These are phyloP conservation scores for Rhopalosiphum maidis DNA, from an alignment of 1,140 invertebrate species.

Conservation along the genomic window DNA sequence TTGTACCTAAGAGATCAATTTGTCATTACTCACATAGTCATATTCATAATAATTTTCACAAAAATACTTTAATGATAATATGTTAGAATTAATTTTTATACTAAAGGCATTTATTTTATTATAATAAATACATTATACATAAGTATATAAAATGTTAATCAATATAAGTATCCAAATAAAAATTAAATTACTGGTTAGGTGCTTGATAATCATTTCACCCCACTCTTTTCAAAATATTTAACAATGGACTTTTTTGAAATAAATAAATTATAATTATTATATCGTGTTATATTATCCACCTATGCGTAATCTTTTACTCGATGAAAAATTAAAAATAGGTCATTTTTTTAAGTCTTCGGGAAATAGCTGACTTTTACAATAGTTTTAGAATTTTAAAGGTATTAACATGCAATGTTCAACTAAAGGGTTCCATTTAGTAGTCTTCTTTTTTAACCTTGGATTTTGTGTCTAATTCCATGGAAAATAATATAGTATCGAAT, in stretches of 20 bases:
- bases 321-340: slow-evolving; percentile 9
- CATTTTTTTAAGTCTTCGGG: neutral
- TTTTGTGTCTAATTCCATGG: neutral
- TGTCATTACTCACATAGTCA: no score
- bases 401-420: neutral
- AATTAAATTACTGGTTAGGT: neutral
- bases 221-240: neutral
- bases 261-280: no score
- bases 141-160: neutral
- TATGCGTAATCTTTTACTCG: no score
- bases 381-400: neutral
- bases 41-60: no score
- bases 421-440: neutral
- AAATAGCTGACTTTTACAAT: neutral
- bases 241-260: neutral
- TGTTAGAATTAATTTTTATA: no score
- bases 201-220: neutral
- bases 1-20: no score
- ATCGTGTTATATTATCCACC: neutral
- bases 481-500: slow-evolving; percentile 22
- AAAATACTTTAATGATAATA: no score
- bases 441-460: slow-evolving; percentile 31
- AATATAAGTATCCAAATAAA: neutral
- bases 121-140: neutral
- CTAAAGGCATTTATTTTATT: no score